Conservation (phyloP, 2,888 invertebrate genomes). For the Andrena flavipes region DNA sequence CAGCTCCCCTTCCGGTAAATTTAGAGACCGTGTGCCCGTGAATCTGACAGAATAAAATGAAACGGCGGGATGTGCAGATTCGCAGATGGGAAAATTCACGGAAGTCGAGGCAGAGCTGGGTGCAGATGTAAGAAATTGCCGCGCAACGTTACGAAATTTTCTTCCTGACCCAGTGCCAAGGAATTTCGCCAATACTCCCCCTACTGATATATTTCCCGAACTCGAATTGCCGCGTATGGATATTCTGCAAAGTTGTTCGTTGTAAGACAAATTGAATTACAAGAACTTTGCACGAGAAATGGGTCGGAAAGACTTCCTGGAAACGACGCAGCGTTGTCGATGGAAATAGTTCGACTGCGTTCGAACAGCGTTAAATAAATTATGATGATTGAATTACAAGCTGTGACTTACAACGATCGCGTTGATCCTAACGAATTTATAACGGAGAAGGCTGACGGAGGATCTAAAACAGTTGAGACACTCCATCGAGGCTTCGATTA, state of each 20-base stretch:
- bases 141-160: constrained; percentile 11
- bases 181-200: not conserved
- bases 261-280: not conserved
- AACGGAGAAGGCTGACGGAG: not conserved
- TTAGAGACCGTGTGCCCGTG: too few relatives aligned
- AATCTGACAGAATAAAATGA: not conserved
- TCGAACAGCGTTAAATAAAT: not conserved
- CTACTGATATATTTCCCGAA: not conserved
- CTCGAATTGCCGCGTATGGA: too few relatives aligned
- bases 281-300: not conserved
- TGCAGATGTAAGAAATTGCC: constrained; percentile 3
- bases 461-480: constrained; percentile 1
- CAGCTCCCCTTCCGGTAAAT: too few relatives aligned
- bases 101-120: not conserved
- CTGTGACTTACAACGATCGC: constrained; percentile 17
- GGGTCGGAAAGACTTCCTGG: too few relatives aligned
- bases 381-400: not conserved
- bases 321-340: not conserved
- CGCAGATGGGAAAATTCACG: not conserved
- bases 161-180: constrained; percentile 10
- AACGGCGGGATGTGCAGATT: not conserved
- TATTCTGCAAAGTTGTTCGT: not conserved
- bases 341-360: not conserved
- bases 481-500: too few relatives aligned
- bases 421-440: constrained; percentile 23